Conservation (phyloP, 2,797 vertebrate species). For the Dendrocincla fuliginosa region DNA sequence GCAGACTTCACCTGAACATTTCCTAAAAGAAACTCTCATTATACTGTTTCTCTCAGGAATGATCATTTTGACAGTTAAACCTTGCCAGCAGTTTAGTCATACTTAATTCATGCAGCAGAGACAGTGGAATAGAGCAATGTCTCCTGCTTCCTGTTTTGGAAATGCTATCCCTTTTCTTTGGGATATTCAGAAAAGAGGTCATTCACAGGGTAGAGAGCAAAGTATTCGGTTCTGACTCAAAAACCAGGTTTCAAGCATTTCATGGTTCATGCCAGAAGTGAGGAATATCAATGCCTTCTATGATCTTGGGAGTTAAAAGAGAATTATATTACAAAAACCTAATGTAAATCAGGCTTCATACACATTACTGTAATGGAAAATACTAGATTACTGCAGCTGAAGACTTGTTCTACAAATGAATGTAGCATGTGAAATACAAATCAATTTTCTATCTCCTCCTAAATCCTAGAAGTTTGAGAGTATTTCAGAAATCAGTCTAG, state of each 20-base stretch:
- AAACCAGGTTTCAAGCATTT: neutral
- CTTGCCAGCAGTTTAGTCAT: neutral
- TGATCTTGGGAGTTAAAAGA: neutral
- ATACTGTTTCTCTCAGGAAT: neutral
- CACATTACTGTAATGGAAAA: neutral
- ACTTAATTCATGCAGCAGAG: conserved; percentile 13
- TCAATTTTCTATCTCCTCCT: conserved; percentile 18
- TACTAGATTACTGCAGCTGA: neutral
- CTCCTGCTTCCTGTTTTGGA: neutral
- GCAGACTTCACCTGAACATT: neutral
- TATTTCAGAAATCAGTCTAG: conserved; percentile 29
- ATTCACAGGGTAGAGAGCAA: neutral
- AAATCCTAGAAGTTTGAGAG: conserved; percentile 7
- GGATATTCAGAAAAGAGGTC: neutral
- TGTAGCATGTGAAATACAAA: neutral
- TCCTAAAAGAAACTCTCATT: neutral
- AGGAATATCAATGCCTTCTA: neutral
- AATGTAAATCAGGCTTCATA: conserved; percentile 40
- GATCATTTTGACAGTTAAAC: neutral
- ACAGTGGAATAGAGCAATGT: neutral
- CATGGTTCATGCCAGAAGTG: neutral
- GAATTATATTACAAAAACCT: neutral
- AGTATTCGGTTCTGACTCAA: neutral
- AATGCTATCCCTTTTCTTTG: neutral
- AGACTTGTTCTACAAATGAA: neutral